phyloP scores from a whole-genome alignment of 2,797 vertebrate genomes.

The Eremophila alpestris region DNA sequence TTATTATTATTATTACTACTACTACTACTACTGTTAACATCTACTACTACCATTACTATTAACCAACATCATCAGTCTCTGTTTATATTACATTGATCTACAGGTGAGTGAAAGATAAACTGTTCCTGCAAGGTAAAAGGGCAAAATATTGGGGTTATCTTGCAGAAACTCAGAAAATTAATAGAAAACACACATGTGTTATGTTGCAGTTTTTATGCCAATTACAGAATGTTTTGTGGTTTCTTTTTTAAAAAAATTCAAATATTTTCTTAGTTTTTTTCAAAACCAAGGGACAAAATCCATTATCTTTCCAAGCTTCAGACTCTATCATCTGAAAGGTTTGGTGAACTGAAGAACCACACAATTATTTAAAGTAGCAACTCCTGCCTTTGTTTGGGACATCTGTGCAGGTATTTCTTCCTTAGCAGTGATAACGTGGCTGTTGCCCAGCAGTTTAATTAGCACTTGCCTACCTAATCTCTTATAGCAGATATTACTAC shows the following conservation, averaged over 20 bases:
- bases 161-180: background rate
- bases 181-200: background rate
- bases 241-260: background rate
- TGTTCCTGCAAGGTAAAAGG: background rate
- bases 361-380: background rate
- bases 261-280: background rate
- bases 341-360: background rate
- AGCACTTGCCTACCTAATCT: slow-evolving; percentile 55
- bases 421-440: slow-evolving; percentile 14
- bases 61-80: background rate
- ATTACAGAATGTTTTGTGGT: background rate
- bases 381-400: slow-evolving; percentile 2
- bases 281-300: background rate
- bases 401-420: slow-evolving; percentile 7
- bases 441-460: slow-evolving; percentile 66
- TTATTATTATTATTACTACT: background rate
- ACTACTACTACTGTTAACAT: background rate
- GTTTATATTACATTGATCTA: background rate
- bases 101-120: background rate
- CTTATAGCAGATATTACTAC: slow-evolving; percentile 59
- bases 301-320: background rate
- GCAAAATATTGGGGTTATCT: background rate
- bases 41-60: background rate
- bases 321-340: background rate
- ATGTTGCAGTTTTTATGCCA: background rate